These are phyloP conservation scores for Puffinus mauretanicus DNA, from an alignment of 2,113 vertebrate species.

Conservation along the genomic window DNA sequence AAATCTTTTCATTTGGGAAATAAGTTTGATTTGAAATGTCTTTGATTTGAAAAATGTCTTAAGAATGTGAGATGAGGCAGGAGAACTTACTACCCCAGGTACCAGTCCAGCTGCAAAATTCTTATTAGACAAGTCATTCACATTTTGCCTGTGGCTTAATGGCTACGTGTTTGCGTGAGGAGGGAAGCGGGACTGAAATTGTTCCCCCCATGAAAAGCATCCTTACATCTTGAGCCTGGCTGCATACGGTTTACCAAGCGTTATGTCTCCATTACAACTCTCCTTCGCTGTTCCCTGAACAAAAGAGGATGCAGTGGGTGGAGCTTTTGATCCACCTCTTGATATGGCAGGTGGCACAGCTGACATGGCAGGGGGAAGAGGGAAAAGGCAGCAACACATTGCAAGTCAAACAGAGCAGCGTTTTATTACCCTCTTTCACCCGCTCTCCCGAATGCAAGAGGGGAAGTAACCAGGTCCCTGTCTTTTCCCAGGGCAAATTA, in stretches of 20 bases:
- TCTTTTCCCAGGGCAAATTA: background rate
- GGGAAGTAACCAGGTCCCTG: background rate
- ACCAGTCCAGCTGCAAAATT: slow-evolving; percentile 1
- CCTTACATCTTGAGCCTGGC: background rate
- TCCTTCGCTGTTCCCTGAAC: background rate
- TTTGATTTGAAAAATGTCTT: background rate
- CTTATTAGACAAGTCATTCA: background rate
- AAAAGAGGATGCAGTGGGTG: slow-evolving; percentile 49
- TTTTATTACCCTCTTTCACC: background rate
- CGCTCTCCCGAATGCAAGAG: background rate
- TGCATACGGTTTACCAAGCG: background rate
- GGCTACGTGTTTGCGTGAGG: background rate
- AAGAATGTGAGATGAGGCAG: background rate
- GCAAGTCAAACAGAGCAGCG: background rate
- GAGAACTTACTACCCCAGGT: background rate
- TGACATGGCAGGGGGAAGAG: background rate
- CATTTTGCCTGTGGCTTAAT: background rate
- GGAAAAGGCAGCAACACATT: background rate
- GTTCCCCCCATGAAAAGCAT: background rate
- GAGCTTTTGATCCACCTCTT: slow-evolving; percentile 45
- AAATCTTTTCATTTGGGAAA: slow-evolving; percentile 55
- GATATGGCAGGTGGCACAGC: slow-evolving; percentile 41
- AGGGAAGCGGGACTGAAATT: background rate
- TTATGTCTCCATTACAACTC: slow-evolving; percentile 24
- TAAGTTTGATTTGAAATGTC: slow-evolving; percentile 45